Base-by-base conservation (phyloP, 2,797 vertebrate species). In the Menidia menidia region DNA sequence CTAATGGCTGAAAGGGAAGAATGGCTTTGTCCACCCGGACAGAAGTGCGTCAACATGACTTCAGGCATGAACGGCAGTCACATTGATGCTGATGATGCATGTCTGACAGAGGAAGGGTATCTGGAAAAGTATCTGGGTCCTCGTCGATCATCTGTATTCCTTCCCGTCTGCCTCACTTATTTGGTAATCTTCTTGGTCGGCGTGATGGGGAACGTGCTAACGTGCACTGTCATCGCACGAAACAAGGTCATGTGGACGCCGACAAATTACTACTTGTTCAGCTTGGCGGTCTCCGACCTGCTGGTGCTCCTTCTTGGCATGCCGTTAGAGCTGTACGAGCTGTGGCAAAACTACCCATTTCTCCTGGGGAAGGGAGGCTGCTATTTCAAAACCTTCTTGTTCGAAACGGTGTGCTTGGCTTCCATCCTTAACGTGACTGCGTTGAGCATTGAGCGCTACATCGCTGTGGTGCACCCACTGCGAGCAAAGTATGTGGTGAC, bases 251-350 rank as follows among this genome's bases (percentile, higher is more conserved):
- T 99, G 97, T 93, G 94, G 85, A 98, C 96, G 0, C 96, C 97
- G 41, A 99, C 97, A 63, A 98, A 98, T 90, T 97, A 95, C 86
- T 98, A 98, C 88, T 89, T 99, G 62, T 95, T 98, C 91, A 99
- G 98, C 86, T 89, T 99, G 77, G 96, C 97, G 0, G 69, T 96
- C 63, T 98, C 98, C 0, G 97, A 99, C 91, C 94, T 99, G 79
- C 85, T 99, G 84, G 96, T 98, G 75, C 94, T 99, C 42, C 88
- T 98, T 30, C 73, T 97, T 1, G 97, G 97, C 12, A 95, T 98
- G 97, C 97, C 97, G 0, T 81, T 98, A 78, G 97, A 99, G 92
- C 91, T 99, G 30, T 99, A 99, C 0, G 97, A 99, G 84, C 89
- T 99, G 91, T 96, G 95, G 96, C 93, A 91, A 71, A 99, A 97